Evolutionary conservation across 2,888 invertebrate genomes (phyloP).

Genomic region (Epinotia brunnichana): DNA sequence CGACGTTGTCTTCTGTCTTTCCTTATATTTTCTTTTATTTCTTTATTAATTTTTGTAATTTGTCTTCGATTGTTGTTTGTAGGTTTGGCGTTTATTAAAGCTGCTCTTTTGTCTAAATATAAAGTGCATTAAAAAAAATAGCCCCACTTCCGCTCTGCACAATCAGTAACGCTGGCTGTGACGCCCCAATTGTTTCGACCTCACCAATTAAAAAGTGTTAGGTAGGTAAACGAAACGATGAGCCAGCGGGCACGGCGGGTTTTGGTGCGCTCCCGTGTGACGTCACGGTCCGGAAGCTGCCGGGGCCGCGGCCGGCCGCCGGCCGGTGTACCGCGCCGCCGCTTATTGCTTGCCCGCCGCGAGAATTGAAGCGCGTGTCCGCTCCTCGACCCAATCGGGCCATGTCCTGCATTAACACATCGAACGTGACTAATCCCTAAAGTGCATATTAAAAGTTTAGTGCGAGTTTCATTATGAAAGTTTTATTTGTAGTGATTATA

Average conservation of each 20-base stretch:
- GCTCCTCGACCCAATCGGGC: constrained; percentile 67
- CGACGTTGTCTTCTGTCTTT: too few species aligned
- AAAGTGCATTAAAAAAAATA: neutral
- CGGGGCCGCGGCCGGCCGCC: constrained; percentile 54
- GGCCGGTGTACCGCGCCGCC: constrained; percentile 68
- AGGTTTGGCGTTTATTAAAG: too few species aligned
- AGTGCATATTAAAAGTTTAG: constrained; percentile 30
- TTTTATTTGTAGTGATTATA: constrained; percentile 13
- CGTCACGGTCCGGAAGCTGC: constrained; percentile 73
- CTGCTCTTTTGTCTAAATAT: too few species aligned
- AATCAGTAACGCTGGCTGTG: constrained; percentile 62
- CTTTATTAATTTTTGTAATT: too few species aligned
- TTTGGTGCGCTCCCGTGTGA: constrained; percentile 60
- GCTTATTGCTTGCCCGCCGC: constrained; percentile 74
- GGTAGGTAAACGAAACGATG: constrained; percentile 62
- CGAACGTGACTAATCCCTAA: constrained; percentile 53
- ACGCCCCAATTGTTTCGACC: constrained; percentile 81
- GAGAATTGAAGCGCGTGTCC: constrained; percentile 81
- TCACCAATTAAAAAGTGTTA: constrained; percentile 82
- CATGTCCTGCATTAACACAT: constrained; percentile 65
- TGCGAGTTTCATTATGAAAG: constrained; percentile 32
- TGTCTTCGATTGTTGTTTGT: too few species aligned
- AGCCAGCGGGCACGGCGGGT: constrained; percentile 52
- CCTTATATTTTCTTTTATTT: too few species aligned
- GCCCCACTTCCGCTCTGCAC: constrained; percentile 31